These are phyloP conservation scores for Decapterus maruadsi DNA, from an alignment of 2,797 vertebrate genomes.

Conservation along the genomic window DNA sequence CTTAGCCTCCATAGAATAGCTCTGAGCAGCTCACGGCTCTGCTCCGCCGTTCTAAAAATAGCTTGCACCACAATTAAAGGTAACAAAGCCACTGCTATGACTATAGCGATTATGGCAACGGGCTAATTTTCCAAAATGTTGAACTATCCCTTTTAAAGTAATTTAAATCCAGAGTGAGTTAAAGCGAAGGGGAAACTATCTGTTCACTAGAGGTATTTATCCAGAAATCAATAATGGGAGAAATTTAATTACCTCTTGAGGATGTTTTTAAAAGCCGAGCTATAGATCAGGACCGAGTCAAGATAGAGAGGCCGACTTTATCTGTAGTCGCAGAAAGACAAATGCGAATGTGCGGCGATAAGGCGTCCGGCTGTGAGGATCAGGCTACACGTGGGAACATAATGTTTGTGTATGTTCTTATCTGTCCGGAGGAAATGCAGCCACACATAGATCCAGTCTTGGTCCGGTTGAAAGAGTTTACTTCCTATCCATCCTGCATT, in stretches of 20 bases:
- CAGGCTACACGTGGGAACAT: background rate
- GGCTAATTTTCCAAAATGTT: too few relatives aligned
- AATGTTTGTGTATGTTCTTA: background rate
- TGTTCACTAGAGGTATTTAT: background rate
- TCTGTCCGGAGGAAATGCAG: background rate
- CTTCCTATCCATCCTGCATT: conserved; percentile 1
- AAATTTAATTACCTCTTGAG: background rate
- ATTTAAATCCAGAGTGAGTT: too few relatives aligned
- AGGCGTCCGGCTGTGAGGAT: conserved; percentile 27
- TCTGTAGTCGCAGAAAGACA: conserved; percentile 42
- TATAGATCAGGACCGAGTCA: background rate
- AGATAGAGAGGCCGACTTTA: conserved; percentile 5
- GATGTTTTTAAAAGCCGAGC: background rate
- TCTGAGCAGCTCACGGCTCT: too few relatives aligned
- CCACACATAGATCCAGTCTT: background rate
- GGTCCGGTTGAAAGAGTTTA: background rate
- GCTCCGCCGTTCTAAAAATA: too few relatives aligned
- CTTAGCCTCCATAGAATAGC: too few relatives aligned
- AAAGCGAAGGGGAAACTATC: background rate
- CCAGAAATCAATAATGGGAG: background rate
- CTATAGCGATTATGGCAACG: too few relatives aligned
- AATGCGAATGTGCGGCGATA: conserved; percentile 18
- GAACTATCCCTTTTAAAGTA: too few relatives aligned
- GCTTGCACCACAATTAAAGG: too few relatives aligned
- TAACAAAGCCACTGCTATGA: too few relatives aligned